These are phyloP conservation scores for Ips typographus DNA, from an alignment of 1,140 invertebrate genomes.

Conservation along the genomic window DNA sequence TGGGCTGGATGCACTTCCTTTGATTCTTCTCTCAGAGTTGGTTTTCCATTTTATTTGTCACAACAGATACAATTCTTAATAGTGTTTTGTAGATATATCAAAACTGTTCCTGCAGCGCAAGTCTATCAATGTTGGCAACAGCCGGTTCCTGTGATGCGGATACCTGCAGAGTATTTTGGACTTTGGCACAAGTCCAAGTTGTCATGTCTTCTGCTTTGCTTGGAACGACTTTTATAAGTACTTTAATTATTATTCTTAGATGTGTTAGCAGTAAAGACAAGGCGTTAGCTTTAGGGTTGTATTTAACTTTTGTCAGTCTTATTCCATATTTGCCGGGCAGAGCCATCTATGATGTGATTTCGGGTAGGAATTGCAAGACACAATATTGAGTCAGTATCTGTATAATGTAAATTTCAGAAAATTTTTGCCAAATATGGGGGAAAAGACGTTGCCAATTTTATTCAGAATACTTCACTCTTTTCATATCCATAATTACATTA, in stretches of 20 bases:
- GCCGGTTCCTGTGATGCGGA: constrained; percentile 59
- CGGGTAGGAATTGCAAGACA: constrained; percentile 47
- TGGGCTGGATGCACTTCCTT: constrained; percentile 63
- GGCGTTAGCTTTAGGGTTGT: constrained; percentile 60
- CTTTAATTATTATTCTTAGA: constrained; percentile 59
- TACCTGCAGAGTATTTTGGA: constrained; percentile 57
- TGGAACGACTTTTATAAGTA: constrained; percentile 57
- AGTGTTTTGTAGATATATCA: constrained; percentile 52
- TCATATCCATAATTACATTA: constrained; percentile 40
- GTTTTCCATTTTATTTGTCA: neutral
- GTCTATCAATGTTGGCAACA: constrained; percentile 48
- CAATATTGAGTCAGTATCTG: neutral
- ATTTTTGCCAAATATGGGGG: constrained; percentile 35
- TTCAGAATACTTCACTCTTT: constrained; percentile 39
- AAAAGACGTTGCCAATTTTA: constrained; percentile 39
- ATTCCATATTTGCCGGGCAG: constrained; percentile 60
- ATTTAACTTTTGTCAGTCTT: constrained; percentile 55
- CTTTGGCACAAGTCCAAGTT: constrained; percentile 57
- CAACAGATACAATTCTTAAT: neutral
- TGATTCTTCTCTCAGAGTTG: constrained; percentile 20
- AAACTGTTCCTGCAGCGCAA: constrained; percentile 57
- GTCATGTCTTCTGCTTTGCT: constrained; percentile 51
- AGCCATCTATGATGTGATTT: constrained; percentile 57
- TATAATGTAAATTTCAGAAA: constrained; percentile 21
- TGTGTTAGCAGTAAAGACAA: constrained; percentile 60